These are phyloP conservation scores for Canis aureus DNA, from an alignment of 2,113 vertebrate genomes.

Conservation along the genomic window DNA sequence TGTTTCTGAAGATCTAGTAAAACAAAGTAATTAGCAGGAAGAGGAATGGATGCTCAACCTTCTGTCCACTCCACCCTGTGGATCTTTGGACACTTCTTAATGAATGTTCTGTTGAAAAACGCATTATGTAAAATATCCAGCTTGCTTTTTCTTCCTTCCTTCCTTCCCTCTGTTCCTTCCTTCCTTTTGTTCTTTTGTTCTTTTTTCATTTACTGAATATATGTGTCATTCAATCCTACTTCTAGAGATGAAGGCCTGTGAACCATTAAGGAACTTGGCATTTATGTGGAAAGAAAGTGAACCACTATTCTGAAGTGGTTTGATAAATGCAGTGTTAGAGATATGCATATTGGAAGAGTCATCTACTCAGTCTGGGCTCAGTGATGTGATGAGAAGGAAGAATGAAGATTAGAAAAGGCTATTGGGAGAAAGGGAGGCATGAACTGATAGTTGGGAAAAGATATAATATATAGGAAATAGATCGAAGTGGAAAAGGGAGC, in stretches of 20 bases:
- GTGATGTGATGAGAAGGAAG: background rate
- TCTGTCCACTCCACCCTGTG: background rate
- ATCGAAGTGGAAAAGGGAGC: background rate
- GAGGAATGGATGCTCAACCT: slow-evolving; percentile 28
- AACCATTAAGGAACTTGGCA: background rate
- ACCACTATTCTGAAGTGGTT: background rate
- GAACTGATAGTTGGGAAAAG: background rate
- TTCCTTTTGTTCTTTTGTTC: background rate
- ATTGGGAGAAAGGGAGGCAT: background rate
- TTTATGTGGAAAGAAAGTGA: background rate
- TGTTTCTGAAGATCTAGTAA: slow-evolving; percentile 66
- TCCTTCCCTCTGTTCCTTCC: background rate
- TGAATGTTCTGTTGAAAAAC: background rate
- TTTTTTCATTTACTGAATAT: background rate
- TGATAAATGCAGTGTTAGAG: background rate
- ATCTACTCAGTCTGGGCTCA: background rate
- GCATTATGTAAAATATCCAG: background rate
- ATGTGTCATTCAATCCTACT: background rate
- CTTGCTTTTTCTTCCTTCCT: background rate
- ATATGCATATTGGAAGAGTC: background rate
- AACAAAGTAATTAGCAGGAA: slow-evolving; percentile 66
- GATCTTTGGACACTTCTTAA: background rate
- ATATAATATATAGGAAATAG: background rate
- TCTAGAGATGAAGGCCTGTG: background rate
- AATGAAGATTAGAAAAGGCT: slow-evolving; percentile 1